phyloP scores from a whole-genome alignment of 2,888 invertebrate genomes.

The Perdita meconis region DNA sequence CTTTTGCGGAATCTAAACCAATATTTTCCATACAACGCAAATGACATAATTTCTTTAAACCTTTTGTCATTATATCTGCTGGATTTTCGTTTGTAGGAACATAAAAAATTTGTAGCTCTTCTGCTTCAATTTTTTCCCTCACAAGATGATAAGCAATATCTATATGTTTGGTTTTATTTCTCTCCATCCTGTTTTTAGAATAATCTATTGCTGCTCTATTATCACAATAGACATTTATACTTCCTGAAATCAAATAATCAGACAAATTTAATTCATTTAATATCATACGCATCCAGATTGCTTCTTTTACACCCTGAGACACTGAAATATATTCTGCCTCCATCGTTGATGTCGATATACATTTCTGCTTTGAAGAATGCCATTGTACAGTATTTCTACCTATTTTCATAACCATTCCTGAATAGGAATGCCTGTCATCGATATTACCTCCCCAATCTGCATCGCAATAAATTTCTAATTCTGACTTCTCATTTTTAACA shows the following conservation, averaged over 20 bases:
- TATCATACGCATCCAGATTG: conserved; percentile 4
- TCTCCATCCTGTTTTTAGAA: neutral
- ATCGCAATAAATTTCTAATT: conserved; percentile 13
- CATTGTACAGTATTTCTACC: conserved; percentile 27
- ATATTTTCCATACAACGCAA: neutral
- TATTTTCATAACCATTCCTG: conserved; percentile 12
- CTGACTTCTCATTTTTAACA: neutral
- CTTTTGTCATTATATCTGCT: conserved; percentile 17
- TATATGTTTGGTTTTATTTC: conserved; percentile 6
- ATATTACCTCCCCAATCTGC: conserved; percentile 36
- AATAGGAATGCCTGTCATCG: conserved; percentile 26
- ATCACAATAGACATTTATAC: neutral
- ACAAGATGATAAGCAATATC: conserved; percentile 1
- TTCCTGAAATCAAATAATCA: neutral
- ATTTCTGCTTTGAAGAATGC: conserved; percentile 18
- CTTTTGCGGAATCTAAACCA: conserved; percentile 12
- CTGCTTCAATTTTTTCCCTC: neutral
- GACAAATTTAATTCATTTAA: neutral
- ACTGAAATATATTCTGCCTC: conserved; percentile 43
- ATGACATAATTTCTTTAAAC: neutral
- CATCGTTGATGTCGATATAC: too few species aligned
- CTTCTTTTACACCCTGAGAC: conserved; percentile 13
- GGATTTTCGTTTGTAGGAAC: conserved; percentile 1
- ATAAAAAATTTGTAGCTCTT: neutral
- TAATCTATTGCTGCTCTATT: conserved; percentile 15